A percentile compares a stretch with the other conserved stretches of the same genome.
These are phyloP conservation scores for Nephrotoma flavescens DNA, from an alignment of 2,888 invertebrate species.

Conservation along the genomic window DNA sequence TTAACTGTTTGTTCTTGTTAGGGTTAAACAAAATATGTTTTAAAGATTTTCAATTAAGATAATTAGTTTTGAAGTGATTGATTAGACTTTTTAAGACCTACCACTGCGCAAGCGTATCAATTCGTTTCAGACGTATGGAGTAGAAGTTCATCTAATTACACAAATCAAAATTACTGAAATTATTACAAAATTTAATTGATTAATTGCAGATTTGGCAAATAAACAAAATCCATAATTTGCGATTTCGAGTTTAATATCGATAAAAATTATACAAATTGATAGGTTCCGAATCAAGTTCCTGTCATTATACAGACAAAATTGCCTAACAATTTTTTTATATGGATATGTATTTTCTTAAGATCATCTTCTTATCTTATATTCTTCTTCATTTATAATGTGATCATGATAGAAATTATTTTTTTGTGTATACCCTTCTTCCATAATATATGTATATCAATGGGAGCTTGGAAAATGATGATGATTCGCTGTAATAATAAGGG, in stretches of 20 bases:
- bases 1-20: neutral
- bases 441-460: neutral
- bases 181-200: neutral
- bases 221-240: neutral
- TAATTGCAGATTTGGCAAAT: neutral
- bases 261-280: neutral
- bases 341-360: neutral
- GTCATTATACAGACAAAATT: neutral
- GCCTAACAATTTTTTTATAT: neutral
- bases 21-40: neutral
- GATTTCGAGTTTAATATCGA: neutral
- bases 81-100: neutral
- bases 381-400: neutral
- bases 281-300: neutral
- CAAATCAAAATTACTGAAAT: neutral
- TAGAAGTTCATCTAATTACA: neutral
- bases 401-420: neutral
- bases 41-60: neutral
- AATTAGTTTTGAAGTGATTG: neutral
- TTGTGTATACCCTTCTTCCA: neutral
- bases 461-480: neutral
- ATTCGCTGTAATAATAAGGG: neutral
- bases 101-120: neutral
- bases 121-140: neutral
- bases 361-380: neutral